Conservation (phyloP, 2,888 invertebrate species). For the Nomada fabriciana region DNA sequence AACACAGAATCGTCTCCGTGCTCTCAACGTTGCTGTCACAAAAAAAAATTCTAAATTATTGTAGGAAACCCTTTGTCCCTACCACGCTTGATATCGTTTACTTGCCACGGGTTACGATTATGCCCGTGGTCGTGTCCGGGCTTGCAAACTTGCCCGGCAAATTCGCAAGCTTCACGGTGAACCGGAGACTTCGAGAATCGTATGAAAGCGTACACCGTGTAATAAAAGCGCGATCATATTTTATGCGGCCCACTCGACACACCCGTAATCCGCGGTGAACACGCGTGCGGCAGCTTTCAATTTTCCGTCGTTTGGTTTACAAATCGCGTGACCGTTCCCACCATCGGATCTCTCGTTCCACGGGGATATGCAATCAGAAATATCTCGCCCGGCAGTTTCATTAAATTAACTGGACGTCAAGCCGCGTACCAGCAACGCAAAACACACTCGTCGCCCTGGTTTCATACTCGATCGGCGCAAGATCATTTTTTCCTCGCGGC, state of each 20-base stretch:
- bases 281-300: constrained; percentile 6
- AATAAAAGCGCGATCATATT: constrained; percentile 34
- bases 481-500: neutral
- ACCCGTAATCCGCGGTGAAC: constrained; percentile 7
- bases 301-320: constrained; percentile 28
- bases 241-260: constrained; percentile 3
- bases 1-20: neutral
- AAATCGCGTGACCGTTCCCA: neutral
- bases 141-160: constrained; percentile 1
- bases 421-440: neutral
- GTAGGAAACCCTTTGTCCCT: constrained; percentile 46
- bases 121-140: constrained; percentile 54
- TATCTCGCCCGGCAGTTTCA: constrained; percentile 8
- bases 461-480: neutral
- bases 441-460: neutral
- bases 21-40: neutral
- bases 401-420: constrained; percentile 26
- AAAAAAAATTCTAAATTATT: constrained; percentile 57
- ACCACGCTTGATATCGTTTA: constrained; percentile 52
- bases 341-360: neutral
- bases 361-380: constrained; percentile 2
- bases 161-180: neutral
- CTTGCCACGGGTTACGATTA: constrained; percentile 58
- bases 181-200: constrained; percentile 11
- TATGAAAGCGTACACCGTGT: constrained; percentile 18